These are phyloP conservation scores for Acromyrmex heyeri DNA, from an alignment of 1,140 invertebrate genomes.

Conservation along the genomic window DNA sequence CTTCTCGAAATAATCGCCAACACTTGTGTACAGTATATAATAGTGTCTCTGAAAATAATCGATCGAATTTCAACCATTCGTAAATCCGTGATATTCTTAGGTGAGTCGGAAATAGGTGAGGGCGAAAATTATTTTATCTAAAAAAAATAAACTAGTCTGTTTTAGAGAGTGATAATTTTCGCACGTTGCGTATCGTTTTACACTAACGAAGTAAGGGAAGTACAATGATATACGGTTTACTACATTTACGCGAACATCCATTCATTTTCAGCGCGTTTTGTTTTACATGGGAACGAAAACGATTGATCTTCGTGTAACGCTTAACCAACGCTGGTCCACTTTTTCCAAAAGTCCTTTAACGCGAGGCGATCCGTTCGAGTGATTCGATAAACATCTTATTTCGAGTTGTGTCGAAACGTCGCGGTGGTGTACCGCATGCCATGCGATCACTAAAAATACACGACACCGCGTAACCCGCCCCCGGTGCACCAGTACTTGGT, in stretches of 20 bases:
- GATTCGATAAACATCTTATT: conserved; percentile 83
- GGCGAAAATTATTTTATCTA: background rate
- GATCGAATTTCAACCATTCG: background rate
- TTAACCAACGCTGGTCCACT: conserved; percentile 32
- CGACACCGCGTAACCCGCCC: conserved; percentile 68
- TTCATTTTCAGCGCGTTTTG: background rate
- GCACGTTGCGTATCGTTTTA: conserved; percentile 3
- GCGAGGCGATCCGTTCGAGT: conserved; percentile 34
- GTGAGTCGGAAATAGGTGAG: background rate
- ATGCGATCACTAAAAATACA: conserved; percentile 80
- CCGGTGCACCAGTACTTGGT: conserved; percentile 45
- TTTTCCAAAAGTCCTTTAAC: conserved; percentile 45
- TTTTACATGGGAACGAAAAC: conserved; percentile 27
- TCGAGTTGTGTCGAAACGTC: conserved; percentile 79
- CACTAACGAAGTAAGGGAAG: background rate
- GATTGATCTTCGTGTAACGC: conserved; percentile 38
- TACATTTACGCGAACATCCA: background rate
- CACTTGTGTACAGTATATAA: background rate
- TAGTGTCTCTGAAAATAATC: conserved; percentile 40
- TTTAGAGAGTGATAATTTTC: background rate
- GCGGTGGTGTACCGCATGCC: conserved; percentile 79
- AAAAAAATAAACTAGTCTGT: background rate
- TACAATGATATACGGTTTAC: background rate
- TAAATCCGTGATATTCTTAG: background rate
- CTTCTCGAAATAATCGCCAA: conserved; percentile 51